Base-by-base conservation (phyloP, 1,140 invertebrate species). In the Artemia franciscana region DNA sequence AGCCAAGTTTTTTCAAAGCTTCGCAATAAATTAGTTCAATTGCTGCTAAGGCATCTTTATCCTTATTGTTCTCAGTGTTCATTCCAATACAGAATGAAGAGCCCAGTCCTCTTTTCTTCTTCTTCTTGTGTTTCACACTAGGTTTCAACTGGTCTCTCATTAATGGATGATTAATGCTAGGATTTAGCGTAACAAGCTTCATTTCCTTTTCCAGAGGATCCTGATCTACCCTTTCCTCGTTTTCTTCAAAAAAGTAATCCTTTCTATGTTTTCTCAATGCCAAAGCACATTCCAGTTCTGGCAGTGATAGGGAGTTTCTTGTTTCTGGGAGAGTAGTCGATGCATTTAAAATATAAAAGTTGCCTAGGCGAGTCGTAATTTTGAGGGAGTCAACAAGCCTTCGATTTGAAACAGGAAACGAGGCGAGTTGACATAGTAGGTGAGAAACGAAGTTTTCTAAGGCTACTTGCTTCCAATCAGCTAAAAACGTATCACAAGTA, bases 361-460 rank as follows among this genome's bases (percentile, higher is more conserved):
- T 12, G 15, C 60, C 60, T 9, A 26, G 26, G n/a, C 60, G 18
- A 26, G 60, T 24, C n/a, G 60, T 26, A 60, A 60, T 60, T 7
- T 60, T 25, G 9, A 60, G 26, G 12, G 21, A 24, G 2, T 60
- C 26, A 21, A 60, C 9, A 18, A 60, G 18, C 5, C 18, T 21
- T 2, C 5, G 2, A 28, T 60, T 60, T 12, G n/a, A 2, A 21
- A 60, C 18, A 60, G 60, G 60, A 4, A 60, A 60, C 3, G 5
- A 15, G 18, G 21, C 5, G 18, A 60, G 60, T 21, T 60, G 60
- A 5, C 18, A 25, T 5, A 24, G 12, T 5, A 21, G 7, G 26
- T 60, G 60, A 12, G 60, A 21, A 18, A 28, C 26, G 5, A 60
- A 60, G 23, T 60, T 60, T 5, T 60, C 60, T 25, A 60, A 25